A percentile compares a stretch with the other conserved stretches of the same genome.
Evolutionary conservation across 2,888 invertebrate species (phyloP).

Genomic region (Drosophila kanekoi): DNA sequence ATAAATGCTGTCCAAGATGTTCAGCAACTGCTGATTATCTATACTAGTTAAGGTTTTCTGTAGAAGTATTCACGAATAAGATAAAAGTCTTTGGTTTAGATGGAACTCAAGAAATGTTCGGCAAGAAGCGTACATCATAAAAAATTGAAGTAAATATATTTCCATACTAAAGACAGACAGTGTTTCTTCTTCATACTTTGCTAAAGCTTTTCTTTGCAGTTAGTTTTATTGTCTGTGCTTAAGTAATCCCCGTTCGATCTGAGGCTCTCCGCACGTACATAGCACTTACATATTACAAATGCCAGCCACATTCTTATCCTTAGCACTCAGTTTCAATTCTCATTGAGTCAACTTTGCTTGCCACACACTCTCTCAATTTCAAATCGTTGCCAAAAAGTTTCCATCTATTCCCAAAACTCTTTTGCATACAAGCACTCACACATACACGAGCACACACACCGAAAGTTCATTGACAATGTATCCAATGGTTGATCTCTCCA

Average conservation of each 20-base stretch:
- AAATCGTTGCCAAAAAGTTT: conserved; percentile 19
- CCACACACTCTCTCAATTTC: conserved; percentile 13
- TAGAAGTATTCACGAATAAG: too few relatives aligned
- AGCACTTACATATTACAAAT: background rate
- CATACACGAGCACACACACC: conserved; percentile 7
- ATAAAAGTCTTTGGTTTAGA: too few relatives aligned
- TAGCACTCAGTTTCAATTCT: conserved; percentile 1
- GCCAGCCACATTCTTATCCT: background rate
- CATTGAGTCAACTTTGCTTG: conserved; percentile 10
- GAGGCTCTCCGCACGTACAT: background rate
- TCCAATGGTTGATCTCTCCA: conserved; percentile 58
- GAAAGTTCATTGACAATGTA: conserved; percentile 76
- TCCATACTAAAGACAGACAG: too few relatives aligned
- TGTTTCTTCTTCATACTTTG: too few relatives aligned
- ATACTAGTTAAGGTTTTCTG: too few relatives aligned
- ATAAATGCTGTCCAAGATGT: background rate
- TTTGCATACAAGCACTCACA: conserved; percentile 23
- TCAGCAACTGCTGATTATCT: too few relatives aligned
- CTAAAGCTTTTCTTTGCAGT: too few relatives aligned
- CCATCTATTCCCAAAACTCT: conserved; percentile 45
- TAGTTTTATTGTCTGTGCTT: too few relatives aligned
- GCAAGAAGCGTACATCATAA: too few relatives aligned
- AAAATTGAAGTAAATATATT: too few relatives aligned
- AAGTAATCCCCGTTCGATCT: background rate
- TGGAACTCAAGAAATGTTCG: too few relatives aligned